A percentile compares a stretch with the other conserved stretches of the same genome.
Evolutionary conservation across 2,888 invertebrate species (phyloP).

Genomic region (Coelogynopora nodosa): DNA sequence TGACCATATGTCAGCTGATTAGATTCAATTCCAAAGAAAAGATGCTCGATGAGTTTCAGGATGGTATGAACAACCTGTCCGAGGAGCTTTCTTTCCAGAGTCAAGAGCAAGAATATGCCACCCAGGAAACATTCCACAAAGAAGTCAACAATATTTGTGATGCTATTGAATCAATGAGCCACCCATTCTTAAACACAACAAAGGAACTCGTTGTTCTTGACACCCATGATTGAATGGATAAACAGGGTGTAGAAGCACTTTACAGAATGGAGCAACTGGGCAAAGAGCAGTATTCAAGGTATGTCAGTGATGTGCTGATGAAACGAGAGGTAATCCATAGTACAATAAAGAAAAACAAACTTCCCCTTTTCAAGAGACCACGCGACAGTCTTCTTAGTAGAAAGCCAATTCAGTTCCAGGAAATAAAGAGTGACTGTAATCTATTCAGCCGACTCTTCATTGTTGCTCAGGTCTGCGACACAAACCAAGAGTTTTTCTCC

Average conservation of each 20-base stretch:
- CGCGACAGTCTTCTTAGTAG: not conserved
- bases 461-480: slow-evolving; percentile 12
- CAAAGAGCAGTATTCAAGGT: not conserved
- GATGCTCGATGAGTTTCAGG: slow-evolving; percentile 16
- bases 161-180: slow-evolving; percentile 17
- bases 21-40: slow-evolving; percentile 22
- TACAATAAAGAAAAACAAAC: slow-evolving; percentile 5
- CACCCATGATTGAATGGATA: not conserved
- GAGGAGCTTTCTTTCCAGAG: slow-evolving; percentile 20
- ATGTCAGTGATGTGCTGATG: slow-evolving; percentile 10
- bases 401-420: not conserved
- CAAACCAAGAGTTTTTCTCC: slow-evolving; percentile 17
- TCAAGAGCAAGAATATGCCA: slow-evolving; percentile 11
- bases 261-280: slow-evolving; percentile 2
- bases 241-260: not conserved
- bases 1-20: slow-evolving; percentile 35
- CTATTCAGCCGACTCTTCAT: slow-evolving; percentile 17
- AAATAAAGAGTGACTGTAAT: not conserved
- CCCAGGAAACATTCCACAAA: slow-evolving; percentile 10
- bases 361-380: slow-evolving; percentile 9
- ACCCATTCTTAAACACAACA: slow-evolving; percentile 14
- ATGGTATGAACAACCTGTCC: slow-evolving; percentile 24
- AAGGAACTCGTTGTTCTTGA: slow-evolving; percentile 16
- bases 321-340: not conserved
- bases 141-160: not conserved